Percentiles rank a stretch among this genome's conserved stretches.
These are phyloP conservation scores for Exaiptasia diaphana DNA, from an alignment of 64 coral and sea anemone species.

Conservation along the genomic window DNA sequence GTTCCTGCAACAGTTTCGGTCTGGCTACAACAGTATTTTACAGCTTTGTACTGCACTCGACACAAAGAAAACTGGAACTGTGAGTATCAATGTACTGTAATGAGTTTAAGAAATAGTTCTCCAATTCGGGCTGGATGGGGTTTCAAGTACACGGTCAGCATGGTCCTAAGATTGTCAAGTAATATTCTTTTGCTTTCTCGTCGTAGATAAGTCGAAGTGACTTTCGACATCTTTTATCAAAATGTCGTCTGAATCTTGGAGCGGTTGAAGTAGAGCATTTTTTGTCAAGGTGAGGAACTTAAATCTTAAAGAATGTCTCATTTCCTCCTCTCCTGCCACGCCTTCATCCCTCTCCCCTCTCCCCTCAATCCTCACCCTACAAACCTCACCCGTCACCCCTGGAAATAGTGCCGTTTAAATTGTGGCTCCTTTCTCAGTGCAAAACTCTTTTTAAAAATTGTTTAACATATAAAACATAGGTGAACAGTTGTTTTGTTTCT, in stretches of 20 bases:
- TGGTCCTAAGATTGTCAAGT: too few species aligned
- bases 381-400: neutral
- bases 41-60: slow-evolving; percentile 54
- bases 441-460: neutral
- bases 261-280: slow-evolving; percentile 71
- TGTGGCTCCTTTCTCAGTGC: neutral
- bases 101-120: too few species aligned
- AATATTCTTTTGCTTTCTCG: neutral
- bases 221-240: slow-evolving; percentile 66
- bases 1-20: slow-evolving; percentile 77
- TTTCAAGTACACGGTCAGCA: too few species aligned
- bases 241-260: slow-evolving; percentile 59
- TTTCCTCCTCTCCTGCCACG: neutral
- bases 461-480: neutral
- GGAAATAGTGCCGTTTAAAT: too few species aligned
- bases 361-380: neutral
- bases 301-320: neutral
- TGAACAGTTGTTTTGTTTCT: neutral
- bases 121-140: too few species aligned
- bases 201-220: slow-evolving; percentile 59
- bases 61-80: slow-evolving; percentile 62
- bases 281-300: slow-evolving; percentile 47
- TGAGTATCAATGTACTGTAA: neutral
- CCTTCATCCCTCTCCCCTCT: neutral
- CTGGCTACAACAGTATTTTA: slow-evolving; percentile 67